phyloP scores from a whole-genome alignment of 2,888 invertebrate genomes.

The Drosophila subquinaria region DNA sequence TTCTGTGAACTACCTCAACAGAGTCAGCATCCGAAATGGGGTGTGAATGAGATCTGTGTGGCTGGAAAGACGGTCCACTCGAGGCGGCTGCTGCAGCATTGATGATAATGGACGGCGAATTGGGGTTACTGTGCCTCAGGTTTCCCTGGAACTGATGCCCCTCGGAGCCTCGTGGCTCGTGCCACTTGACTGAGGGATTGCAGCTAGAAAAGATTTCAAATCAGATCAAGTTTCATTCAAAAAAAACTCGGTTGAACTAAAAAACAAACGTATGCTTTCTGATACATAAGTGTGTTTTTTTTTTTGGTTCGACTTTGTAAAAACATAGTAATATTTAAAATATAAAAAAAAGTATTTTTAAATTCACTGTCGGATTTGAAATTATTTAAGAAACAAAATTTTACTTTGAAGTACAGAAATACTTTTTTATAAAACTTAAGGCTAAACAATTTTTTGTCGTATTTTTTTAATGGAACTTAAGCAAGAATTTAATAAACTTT shows the following conservation, averaged over 20 bases:
- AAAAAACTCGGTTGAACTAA: no score
- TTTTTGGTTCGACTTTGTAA: no score
- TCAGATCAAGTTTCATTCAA: neutral
- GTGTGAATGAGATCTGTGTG: conserved; percentile 33
- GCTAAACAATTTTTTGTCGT: no score
- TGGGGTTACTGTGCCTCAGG: conserved; percentile 34
- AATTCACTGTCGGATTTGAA: no score
- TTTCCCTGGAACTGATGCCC: conserved; percentile 22
- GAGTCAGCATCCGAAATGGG: conserved; percentile 32
- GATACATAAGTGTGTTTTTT: neutral
- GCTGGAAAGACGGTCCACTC: conserved; percentile 47
- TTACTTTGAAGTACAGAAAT: no score
- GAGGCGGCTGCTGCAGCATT: conserved; percentile 82
- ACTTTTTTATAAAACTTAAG: no score
- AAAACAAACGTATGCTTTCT: neutral
- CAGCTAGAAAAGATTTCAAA: conserved; percentile 56
- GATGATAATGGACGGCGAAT: conserved; percentile 75
- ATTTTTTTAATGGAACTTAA: no score
- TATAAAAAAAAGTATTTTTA: no score
- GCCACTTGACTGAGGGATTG: conserved; percentile 56
- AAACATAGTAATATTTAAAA: no score
- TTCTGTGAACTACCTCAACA: conserved; percentile 44
- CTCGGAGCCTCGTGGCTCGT: conserved; percentile 3
- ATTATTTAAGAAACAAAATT: no score
- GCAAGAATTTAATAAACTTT: no score